These are phyloP conservation scores for Thymelicus lineola DNA, from an alignment of 2,888 invertebrate genomes.

Conservation along the genomic window DNA sequence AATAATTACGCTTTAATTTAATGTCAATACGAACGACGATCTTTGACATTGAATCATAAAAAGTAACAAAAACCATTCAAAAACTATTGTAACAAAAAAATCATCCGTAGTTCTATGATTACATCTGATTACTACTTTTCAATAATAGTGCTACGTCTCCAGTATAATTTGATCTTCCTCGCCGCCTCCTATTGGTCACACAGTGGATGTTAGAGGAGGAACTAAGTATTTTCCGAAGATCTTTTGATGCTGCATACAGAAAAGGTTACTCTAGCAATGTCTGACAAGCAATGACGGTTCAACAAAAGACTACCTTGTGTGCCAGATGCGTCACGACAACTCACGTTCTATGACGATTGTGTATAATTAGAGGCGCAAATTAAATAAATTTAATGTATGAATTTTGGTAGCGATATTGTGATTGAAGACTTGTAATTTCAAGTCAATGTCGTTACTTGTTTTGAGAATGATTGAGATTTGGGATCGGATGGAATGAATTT, in stretches of 20 bases:
- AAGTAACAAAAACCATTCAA: slow-evolving; percentile 59
- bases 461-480: slow-evolving; percentile 39
- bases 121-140: slow-evolving; percentile 77
- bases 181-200: slow-evolving; percentile 44
- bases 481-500: neutral
- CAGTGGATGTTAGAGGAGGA: slow-evolving; percentile 46
- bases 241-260: slow-evolving; percentile 51
- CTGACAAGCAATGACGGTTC: slow-evolving; percentile 73
- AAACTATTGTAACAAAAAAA: slow-evolving; percentile 66
- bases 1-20: slow-evolving; percentile 64
- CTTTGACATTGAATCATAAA: slow-evolving; percentile 76
- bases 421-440: slow-evolving; percentile 47
- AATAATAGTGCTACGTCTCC: slow-evolving; percentile 66
- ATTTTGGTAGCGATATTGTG: slow-evolving; percentile 48
- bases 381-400: slow-evolving; percentile 69
- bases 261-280: slow-evolving; percentile 72
- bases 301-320: slow-evolving; percentile 82
- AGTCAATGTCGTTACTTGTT: slow-evolving; percentile 68
- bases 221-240: slow-evolving; percentile 46
- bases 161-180: slow-evolving; percentile 54
- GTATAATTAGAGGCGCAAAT: slow-evolving; percentile 79
- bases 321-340: slow-evolving; percentile 71
- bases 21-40: slow-evolving; percentile 78
- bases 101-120: slow-evolving; percentile 73
- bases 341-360: slow-evolving; percentile 71